A percentile compares a stretch with the other conserved stretches of the same genome.
These are phyloP conservation scores for Coenobita brevimanus DNA, from an alignment of 1,140 invertebrate species.

Conservation along the genomic window DNA sequence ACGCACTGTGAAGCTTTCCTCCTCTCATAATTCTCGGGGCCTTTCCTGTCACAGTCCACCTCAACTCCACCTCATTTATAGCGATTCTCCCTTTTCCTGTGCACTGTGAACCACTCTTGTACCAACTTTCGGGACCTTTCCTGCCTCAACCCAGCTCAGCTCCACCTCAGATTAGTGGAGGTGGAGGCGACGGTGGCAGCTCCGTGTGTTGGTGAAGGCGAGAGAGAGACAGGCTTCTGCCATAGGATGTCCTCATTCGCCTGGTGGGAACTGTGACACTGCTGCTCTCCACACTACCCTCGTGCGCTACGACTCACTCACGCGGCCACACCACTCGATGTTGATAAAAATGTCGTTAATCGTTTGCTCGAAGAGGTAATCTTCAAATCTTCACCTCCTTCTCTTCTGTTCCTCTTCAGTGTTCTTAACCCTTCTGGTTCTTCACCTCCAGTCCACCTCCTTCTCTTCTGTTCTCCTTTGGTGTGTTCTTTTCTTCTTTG, in stretches of 20 bases:
- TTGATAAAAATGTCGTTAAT: no score
- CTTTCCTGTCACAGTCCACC: background rate
- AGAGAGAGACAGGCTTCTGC: conserved; percentile 37
- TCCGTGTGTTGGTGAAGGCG: conserved; percentile 27
- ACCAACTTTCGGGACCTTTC: background rate
- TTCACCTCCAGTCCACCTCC: no score
- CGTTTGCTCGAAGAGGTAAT: no score
- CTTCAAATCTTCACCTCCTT: no score
- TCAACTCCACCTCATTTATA: background rate
- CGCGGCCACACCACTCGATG: background rate
- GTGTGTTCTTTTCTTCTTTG: no score
- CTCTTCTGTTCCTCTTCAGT: no score
- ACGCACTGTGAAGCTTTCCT: background rate
- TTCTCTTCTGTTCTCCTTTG: no score
- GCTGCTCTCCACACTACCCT: background rate
- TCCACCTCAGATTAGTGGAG: background rate
- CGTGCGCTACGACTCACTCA: background rate
- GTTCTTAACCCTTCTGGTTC: no score
- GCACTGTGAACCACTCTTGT: background rate
- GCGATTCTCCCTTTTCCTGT: no score
- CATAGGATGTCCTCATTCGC: conserved; percentile 62
- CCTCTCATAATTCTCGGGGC: background rate
- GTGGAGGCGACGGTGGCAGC: conserved; percentile 20
- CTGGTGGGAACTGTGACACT: conserved; percentile 41
- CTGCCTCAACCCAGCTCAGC: background rate